Base-by-base conservation (phyloP, 2,888 invertebrate species). In the Tipula confusa region DNA sequence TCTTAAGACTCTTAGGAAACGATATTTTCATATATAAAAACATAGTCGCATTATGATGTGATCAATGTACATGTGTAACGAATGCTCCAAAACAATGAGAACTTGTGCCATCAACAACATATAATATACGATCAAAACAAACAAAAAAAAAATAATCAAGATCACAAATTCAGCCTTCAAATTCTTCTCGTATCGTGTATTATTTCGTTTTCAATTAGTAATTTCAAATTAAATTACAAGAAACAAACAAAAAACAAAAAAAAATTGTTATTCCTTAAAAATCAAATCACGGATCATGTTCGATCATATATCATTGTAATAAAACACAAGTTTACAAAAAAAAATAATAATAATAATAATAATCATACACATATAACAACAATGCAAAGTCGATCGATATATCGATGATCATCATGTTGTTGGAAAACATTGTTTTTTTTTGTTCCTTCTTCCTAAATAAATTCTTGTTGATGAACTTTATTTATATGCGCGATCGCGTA, bases 301-400 rank as follows among this genome's bases (percentile, higher is more conserved):
- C 64, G 64, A 64, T 64, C 64, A 64, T 64, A 64, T 64, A 64
- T 64, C 64, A 64, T 64, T 64, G 64, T 64, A 64, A 64, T 64
- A 64, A 64, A 64, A 64, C 64, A 64, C 64, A 64, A 64, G 24
- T 64, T 24, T 33, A 64, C 7, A 18, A 24, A 64, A 64, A 64
- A 43, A 43, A 43, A 43, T 43, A 43, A n/a, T n/a, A n/a, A n/a
- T n/a, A n/a, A n/a, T 5, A 43, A 24, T 9, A 64, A 64, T 24
- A 64, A 64, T 64, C 64, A 64, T 64, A 64, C 24, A 64, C 64
- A 24, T 64, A 24, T 24, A 64, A 64, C 64, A 64, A 64, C 64
- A 64, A 64, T 64, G 18, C 64, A 64, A 24, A 64, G 24, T 64
- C 64, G 64, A 64, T 64, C 64, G 64, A 64, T 64, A 64, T 48